Evolutionary conservation across 2,113 vertebrate species (phyloP), one percentile per base, ranked within the genome.

Genomic region (Polypterus senegalus): DNA sequence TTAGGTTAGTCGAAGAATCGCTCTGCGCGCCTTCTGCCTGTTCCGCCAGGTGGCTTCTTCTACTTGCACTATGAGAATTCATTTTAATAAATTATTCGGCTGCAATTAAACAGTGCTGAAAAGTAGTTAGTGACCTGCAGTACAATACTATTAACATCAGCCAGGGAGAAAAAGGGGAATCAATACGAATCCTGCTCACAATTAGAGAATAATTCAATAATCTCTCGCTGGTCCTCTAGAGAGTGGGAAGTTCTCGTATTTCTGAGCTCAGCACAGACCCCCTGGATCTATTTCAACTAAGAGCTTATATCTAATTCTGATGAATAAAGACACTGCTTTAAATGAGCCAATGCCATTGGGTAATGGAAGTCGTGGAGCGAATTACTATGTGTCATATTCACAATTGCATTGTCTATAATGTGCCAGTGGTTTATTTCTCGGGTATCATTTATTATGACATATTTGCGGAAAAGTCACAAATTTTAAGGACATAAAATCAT

Each of bases 151-250:
- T 82, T 78, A 81, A 73, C 73, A 73, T 71, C 62, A 68, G 60
- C 60, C 61, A 70, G 61, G 66, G 61, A 78, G 49, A 71, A 3
- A 71, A 57, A 71, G 63, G 63, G 68, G 63, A 81, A 84, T 85
- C 83, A 86, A 85, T 85, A 81, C 27, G 62, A 68, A 70, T 76
- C 77, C 78, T 86, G 69, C 71, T 80, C 67, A 73, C 73, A 83
- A 85, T 89, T 90, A 86, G 74, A 65, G 80, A 83, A 86, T 88
- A 86, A 88, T 76, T 81, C 72, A 82, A 69, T 73, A 64, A 80
- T 74, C 66, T 75, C 46, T 69, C 68, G 52, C 67, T 59, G 61
- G 61, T 75, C 68, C 67, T 77, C 63, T 65, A 67, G 72, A 75
- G 67, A 65, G 61, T 69, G 57, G 59, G 67, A 47, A 5, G 4